Evolutionary conservation across 2,888 invertebrate genomes (phyloP).

Genomic region (Diabrotica balteata): DNA sequence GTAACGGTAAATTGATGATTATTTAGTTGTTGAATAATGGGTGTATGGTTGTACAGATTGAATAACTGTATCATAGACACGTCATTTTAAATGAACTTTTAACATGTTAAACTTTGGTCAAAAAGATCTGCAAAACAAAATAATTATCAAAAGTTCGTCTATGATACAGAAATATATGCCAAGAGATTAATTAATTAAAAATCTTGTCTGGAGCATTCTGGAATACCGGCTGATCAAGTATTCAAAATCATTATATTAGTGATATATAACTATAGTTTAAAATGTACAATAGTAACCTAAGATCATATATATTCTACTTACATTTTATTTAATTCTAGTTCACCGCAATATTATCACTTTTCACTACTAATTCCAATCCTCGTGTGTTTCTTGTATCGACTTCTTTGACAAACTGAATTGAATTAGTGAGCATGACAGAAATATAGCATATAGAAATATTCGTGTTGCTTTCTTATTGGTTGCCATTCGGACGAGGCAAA

Average conservation of each 20-base stretch:
- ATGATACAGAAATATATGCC: not conserved
- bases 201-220: conserved; percentile 5
- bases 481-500: conserved; percentile 55
- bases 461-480: conserved; percentile 69
- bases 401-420: conserved; percentile 41
- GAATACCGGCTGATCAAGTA: conserved; percentile 12
- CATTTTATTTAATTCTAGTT: conserved; percentile 19
- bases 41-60: conserved; percentile 6
- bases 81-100: conserved; percentile 9
- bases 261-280: not conserved
- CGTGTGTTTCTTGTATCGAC: conserved; percentile 5
- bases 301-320: conserved; percentile 7
- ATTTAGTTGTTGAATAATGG: conserved; percentile 1
- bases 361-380: conserved; percentile 23
- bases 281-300: conserved; percentile 1
- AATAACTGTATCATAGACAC: conserved; percentile 18
- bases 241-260: not conserved
- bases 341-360: conserved; percentile 19
- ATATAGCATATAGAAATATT: conserved; percentile 48
- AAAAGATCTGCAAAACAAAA: not conserved
- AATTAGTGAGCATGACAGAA: conserved; percentile 47
- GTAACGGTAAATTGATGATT: conserved; percentile 11
- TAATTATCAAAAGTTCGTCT: not conserved
- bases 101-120: not conserved
- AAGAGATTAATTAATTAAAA: not conserved